Percentiles rank a stretch among this genome's conserved stretches.
Evolutionary conservation across 1,140 invertebrate species (phyloP).

Genomic region (Odontomachus brunneus): DNA sequence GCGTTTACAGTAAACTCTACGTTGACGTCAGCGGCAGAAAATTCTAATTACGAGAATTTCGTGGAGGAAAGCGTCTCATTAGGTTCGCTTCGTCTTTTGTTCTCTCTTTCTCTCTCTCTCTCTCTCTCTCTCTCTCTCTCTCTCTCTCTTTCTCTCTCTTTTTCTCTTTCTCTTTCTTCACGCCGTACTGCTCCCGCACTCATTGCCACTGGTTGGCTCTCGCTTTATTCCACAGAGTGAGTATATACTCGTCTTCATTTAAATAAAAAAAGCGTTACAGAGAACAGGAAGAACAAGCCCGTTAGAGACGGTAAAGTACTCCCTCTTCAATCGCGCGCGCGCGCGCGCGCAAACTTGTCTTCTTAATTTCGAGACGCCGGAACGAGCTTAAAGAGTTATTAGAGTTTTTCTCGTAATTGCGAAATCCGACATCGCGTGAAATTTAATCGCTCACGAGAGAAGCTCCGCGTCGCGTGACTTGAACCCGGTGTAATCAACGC

Average conservation of each 20-base stretch:
- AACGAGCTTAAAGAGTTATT: not conserved
- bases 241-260: not conserved
- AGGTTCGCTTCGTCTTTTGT: not conserved
- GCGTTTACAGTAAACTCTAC: constrained; percentile 2
- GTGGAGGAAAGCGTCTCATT: not conserved
- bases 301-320: not conserved
- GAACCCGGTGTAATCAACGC: not conserved
- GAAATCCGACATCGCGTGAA: not conserved
- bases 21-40: not conserved
- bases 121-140: not conserved
- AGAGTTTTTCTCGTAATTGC: not conserved
- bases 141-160: not conserved
- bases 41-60: constrained; percentile 35
- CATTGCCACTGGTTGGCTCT: not conserved
- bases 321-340: not conserved
- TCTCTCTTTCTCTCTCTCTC: not conserved
- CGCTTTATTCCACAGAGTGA: constrained; percentile 1
- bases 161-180: not conserved
- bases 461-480: not conserved
- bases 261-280: not conserved
- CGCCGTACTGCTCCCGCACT: too few species aligned
- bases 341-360: not conserved
- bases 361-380: not conserved
- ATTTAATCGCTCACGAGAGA: constrained; percentile 7
- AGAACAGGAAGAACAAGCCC: not conserved